Conservation (phyloP, 23 tunicate genomes). For the Phallusia fumigata region DNA sequence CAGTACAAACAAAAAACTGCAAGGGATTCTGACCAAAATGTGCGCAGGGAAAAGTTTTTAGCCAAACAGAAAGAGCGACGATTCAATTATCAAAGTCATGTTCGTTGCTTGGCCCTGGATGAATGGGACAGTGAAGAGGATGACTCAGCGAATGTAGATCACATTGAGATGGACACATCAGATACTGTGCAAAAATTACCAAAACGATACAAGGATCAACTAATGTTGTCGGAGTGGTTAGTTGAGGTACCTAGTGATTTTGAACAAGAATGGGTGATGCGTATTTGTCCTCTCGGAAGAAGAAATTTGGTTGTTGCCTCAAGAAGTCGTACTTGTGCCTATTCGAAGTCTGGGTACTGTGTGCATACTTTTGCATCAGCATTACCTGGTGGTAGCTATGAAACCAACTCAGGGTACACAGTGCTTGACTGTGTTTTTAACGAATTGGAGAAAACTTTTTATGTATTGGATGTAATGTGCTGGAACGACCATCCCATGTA, state of each 20-base stretch:
- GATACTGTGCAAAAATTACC: conserved; percentile 39
- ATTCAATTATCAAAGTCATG: conserved; percentile 63
- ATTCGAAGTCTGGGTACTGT: conserved; percentile 78
- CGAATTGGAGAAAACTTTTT: conserved; percentile 55
- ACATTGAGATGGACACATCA: conserved; percentile 38
- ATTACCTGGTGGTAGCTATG: conserved; percentile 71
- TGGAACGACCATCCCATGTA: conserved; percentile 85
- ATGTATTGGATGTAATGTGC: conserved; percentile 81
- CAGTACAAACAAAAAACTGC: conserved; percentile 52
- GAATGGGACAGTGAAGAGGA: conserved; percentile 56
- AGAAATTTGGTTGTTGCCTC: conserved; percentile 84
- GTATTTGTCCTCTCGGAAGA: conserved; percentile 76
- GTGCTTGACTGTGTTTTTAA: conserved; percentile 68
- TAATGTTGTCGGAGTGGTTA: conserved; percentile 97
- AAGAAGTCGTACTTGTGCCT: conserved; percentile 58
- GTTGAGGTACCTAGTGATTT: conserved; percentile 89
- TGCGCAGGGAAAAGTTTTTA: conserved; percentile 41
- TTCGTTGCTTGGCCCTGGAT: conserved; percentile 49
- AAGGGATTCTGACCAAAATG: conserved; percentile 49
- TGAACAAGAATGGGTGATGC: conserved; percentile 64
- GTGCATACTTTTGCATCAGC: conserved; percentile 60
- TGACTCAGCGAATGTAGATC: conserved; percentile 30
- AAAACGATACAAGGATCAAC: conserved; percentile 67
- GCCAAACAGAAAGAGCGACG: conserved; percentile 67
- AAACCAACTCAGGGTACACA: conserved; percentile 62